Base-by-base conservation (phyloP, 1,140 invertebrate species). In the Trypoxylus dichotomus region DNA sequence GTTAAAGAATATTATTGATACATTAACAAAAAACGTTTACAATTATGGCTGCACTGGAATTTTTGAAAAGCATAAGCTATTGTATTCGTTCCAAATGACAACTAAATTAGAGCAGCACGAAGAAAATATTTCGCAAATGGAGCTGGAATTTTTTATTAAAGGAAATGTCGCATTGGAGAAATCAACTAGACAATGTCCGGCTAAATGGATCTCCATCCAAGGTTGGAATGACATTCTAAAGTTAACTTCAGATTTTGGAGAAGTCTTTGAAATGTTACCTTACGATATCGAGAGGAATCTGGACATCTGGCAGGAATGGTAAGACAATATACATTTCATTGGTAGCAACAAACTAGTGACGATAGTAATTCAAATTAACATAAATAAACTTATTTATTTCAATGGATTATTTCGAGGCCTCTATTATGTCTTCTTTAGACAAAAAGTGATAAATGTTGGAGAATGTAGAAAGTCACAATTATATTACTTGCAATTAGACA, bases 141-240 rank as follows among this genome's bases (percentile, higher is more conserved):
- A 97, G 83, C 83, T 97, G n/a, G 93, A 97, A 81, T 97, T 97
- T 87, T 97, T 97, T 83, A 94, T 97, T 74, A 96, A 96, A 85
- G 83, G 81, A 29, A 76, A 54, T 80, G 90, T 95, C 0, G 88
- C 91, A 0, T 84, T 96, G 32, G 94, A 95, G 80, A 94, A 94
- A 82, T 89, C 92, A n/a, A 83, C 89, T 3, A 86, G 88, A 41
- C 82, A 85, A 21, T 92, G 92, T 86, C 93, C 94, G 1, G 90
- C 90, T 25, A 82, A 86, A 1, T 97, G 95, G 94, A 86, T 97
- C n/a, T 78, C 80, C 8, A 2, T 32, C 1, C 86, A 93, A 83
- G 91, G 91, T 68, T 97, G 95, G 95, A 91, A 94, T 84, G 94
- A 97, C 85, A 87, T 95, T 78, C 86, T 94, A 1, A 93, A 93